Evolutionary conservation across 2,888 invertebrate species (phyloP).

Genomic region (Meganola albula): DNA sequence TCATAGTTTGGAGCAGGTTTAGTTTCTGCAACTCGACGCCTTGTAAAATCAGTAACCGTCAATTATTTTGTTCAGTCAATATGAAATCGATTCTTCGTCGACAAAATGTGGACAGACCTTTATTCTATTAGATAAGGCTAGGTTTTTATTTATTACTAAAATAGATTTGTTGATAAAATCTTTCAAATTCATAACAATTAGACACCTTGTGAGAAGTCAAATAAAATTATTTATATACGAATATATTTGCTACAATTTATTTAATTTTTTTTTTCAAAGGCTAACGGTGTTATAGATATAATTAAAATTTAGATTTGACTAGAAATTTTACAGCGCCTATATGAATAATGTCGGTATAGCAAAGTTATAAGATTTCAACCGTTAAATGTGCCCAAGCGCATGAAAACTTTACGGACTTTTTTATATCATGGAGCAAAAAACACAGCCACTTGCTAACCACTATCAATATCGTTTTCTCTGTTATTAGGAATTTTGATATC

Average conservation of each 20-base stretch:
- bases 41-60: too few relatives aligned
- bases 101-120: too few relatives aligned
- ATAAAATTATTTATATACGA: slow-evolving; percentile 30
- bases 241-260: slow-evolving; percentile 32
- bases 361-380: slow-evolving; percentile 2
- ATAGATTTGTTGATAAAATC: slow-evolving; percentile 75
- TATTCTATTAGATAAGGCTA: slow-evolving; percentile 32
- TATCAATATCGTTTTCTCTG: too few relatives aligned
- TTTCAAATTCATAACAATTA: slow-evolving; percentile 59
- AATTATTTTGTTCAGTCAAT: too few relatives aligned
- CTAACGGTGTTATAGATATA: slow-evolving; percentile 43
- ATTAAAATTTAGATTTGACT: slow-evolving; percentile 66
- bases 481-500: too few relatives aligned
- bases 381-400: too few relatives aligned
- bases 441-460: too few relatives aligned
- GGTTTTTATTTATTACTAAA: slow-evolving; percentile 50
- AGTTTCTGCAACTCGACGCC: too few relatives aligned
- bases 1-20: too few relatives aligned
- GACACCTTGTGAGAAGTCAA: slow-evolving; percentile 39
- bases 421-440: too few relatives aligned
- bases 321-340: slow-evolving; percentile 61
- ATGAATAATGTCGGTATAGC: slow-evolving; percentile 39
- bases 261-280: slow-evolving; percentile 39
- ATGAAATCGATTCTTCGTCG: too few relatives aligned
- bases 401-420: too few relatives aligned